phyloP scores from a whole-genome alignment of 1,140 invertebrate genomes.

The Proales similis region DNA sequence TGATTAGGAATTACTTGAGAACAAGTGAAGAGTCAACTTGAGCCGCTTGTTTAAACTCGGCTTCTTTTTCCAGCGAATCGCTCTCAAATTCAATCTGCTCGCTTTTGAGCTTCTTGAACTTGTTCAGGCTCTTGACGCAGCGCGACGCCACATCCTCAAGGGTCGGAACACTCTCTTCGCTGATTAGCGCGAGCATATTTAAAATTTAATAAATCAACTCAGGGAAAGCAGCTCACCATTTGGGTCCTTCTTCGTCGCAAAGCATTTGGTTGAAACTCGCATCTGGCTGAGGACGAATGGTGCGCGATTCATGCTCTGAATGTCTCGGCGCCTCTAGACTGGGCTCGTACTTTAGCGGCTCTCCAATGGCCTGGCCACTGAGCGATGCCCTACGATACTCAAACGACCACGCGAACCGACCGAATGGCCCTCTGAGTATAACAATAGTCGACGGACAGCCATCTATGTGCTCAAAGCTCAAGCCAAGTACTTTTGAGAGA shows the following conservation, averaged over 20 bases:
- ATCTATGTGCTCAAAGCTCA: slow-evolving; percentile 1
- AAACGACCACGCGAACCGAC: slow-evolving; percentile 86
- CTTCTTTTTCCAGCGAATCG: slow-evolving; percentile 41
- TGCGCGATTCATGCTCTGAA: neutral
- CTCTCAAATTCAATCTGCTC: slow-evolving; percentile 47
- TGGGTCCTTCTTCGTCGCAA: no score
- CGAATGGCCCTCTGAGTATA: slow-evolving; percentile 79
- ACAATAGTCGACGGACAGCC: slow-evolving; percentile 57
- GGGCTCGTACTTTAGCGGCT: neutral
- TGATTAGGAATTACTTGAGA: no score
- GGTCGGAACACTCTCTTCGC: slow-evolving; percentile 71
- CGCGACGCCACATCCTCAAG: slow-evolving; percentile 65
- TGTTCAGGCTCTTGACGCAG: slow-evolving; percentile 55
- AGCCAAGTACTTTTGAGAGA: neutral
- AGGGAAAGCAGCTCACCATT: no score
- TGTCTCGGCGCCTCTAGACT: neutral
- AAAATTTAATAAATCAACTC: no score
- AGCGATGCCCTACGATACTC: slow-evolving; percentile 63
- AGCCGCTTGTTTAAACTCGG: neutral
- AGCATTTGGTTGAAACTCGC: no score
- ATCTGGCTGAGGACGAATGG: no score
- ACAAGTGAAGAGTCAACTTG: neutral
- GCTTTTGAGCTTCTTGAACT: slow-evolving; percentile 53
- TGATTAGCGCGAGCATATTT: no score
- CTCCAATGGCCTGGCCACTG: neutral